Percentiles rank a stretch among this genome's conserved stretches.
Conservation (phyloP, 1,140 invertebrate genomes). For the Caenorhabditis briggsae region DNA sequence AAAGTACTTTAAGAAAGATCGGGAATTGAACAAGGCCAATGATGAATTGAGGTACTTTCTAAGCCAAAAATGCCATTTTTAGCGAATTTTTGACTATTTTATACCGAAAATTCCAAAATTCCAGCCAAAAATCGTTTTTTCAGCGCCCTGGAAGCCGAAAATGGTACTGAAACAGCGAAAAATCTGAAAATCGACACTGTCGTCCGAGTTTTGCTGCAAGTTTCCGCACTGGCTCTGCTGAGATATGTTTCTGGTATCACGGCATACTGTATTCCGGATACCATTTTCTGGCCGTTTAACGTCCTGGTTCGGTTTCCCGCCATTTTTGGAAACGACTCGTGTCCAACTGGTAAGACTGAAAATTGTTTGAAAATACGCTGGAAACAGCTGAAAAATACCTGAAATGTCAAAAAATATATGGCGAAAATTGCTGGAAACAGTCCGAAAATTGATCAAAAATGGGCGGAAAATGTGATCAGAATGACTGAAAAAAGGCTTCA, state of each 20-base stretch:
- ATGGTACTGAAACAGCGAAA: background rate
- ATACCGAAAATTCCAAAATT: no score
- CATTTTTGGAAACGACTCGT: background rate
- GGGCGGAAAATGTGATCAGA: no score
- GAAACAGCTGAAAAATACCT: no score
- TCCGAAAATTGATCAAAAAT: no score
- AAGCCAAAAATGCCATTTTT: no score
- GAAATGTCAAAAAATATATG: no score
- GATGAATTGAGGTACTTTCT: background rate
- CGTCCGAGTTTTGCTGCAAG: constrained; percentile 3
- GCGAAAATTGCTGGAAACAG: no score
- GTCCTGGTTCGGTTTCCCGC: constrained; percentile 9
- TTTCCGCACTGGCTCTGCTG: background rate
- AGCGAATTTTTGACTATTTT: no score
- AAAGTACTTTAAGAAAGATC: constrained; percentile 25
- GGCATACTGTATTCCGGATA: constrained; percentile 44
- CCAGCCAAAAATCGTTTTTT: no score
- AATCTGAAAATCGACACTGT: constrained; percentile 41
- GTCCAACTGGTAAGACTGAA: constrained; percentile 8
- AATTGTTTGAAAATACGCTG: no score
- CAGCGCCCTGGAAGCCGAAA: background rate
- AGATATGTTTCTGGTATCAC: constrained; percentile 13
- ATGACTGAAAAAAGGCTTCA: no score
- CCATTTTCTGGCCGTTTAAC: constrained; percentile 33
- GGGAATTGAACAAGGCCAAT: background rate